Conservation (phyloP, 2,888 invertebrate genomes). For the Helobdella robusta region DNA sequence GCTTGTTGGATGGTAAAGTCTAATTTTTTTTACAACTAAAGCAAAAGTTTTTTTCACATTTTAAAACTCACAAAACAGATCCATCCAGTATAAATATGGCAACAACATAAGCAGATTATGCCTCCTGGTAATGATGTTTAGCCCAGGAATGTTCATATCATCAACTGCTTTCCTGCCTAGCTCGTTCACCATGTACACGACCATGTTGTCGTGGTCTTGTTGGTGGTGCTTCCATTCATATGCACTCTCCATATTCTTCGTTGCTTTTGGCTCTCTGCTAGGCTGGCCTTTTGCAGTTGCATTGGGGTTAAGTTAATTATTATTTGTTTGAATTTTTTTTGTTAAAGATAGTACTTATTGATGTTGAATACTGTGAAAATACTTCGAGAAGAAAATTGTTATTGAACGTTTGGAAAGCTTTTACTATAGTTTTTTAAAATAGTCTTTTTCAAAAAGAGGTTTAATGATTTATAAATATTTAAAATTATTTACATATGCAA, state of each 20-base stretch:
- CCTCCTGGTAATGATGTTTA: conserved; percentile 57
- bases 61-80: no score
- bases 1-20: no score
- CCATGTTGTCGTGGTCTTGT: conserved; percentile 70
- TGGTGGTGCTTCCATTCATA: conserved; percentile 76
- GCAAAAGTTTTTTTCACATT: conserved; percentile 18
- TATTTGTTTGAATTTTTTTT: no score
- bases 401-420: no score
- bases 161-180: conserved; percentile 82
- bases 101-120: conserved; percentile 76
- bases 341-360: no score
- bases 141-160: conserved; percentile 81
- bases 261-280: conserved; percentile 68
- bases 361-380: no score
- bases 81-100: conserved; percentile 58
- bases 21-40: background rate
- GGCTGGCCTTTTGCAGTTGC: conserved; percentile 96
- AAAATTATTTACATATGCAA: no score
- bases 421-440: no score
- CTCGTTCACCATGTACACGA: conserved; percentile 83
- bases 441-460: no score
- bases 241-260: conserved; percentile 65
- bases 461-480: no score
- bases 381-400: no score
- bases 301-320: conserved; percentile 66